Conservation (phyloP, 2,113 vertebrate genomes). For the Daboia siamensis region DNA sequence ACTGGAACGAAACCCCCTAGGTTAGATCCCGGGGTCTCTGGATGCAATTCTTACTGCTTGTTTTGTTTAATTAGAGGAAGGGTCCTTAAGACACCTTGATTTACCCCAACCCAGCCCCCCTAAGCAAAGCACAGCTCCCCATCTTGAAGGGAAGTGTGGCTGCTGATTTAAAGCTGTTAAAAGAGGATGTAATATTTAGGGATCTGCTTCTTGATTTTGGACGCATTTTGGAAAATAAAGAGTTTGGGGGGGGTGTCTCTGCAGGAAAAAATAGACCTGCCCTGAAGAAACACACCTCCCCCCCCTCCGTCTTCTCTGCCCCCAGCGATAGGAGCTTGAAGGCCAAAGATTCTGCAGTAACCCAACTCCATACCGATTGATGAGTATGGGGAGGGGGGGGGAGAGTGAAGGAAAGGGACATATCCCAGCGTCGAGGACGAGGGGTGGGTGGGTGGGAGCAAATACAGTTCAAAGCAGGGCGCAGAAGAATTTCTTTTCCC, state of each 20-base stretch:
- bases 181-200: neutral
- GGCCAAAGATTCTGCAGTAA: neutral
- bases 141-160: neutral
- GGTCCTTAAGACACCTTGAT: neutral
- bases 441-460: neutral
- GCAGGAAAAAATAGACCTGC: neutral
- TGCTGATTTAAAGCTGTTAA: neutral
- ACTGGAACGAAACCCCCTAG: no score
- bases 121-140: neutral
- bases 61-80: neutral
- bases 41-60: neutral
- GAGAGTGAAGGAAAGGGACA: neutral
- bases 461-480: constrained; percentile 81
- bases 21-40: neutral
- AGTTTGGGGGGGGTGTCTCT: neutral
- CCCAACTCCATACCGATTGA: neutral
- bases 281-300: neutral
- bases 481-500: constrained; percentile 95
- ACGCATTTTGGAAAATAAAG: neutral
- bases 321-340: no score
- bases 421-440: neutral
- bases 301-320: no score
- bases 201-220: no score
- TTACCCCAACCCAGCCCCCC: no score
- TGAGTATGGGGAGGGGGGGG: neutral